phyloP scores from a whole-genome alignment of 1,140 invertebrate species.

The Subanguina moxae region DNA sequence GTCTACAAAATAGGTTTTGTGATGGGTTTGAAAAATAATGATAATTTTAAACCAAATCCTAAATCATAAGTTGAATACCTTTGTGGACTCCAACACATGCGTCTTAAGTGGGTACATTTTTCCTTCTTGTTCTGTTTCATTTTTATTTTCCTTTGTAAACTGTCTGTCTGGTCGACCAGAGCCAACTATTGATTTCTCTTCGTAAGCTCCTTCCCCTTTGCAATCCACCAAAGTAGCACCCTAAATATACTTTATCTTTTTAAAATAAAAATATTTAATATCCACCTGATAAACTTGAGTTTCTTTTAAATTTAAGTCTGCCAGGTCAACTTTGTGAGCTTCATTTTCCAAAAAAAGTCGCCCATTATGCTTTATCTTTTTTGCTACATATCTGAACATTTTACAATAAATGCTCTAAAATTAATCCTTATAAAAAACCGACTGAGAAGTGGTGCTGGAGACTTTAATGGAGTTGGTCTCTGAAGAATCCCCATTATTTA shows the following conservation, averaged over 20 bases:
- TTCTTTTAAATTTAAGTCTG: slow-evolving; percentile 26
- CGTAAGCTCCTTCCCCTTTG: slow-evolving; percentile 27
- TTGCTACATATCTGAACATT: slow-evolving; percentile 21
- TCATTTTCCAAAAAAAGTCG: slow-evolving; percentile 15
- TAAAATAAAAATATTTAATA: neutral
- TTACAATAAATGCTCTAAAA: neutral
- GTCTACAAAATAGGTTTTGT: neutral
- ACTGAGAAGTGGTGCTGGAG: too few species aligned
- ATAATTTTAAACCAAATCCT: too few species aligned
- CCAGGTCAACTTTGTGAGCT: slow-evolving; percentile 26
- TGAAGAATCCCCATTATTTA: too few species aligned
- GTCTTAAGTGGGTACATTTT: slow-evolving; percentile 15
- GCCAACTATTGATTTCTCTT: slow-evolving; percentile 29
- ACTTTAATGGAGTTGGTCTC: too few species aligned
- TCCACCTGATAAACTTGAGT: slow-evolving; percentile 16
- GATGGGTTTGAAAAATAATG: too few species aligned
- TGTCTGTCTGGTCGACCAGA: slow-evolving; percentile 4
- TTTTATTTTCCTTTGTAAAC: neutral
- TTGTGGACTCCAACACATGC: slow-evolving; percentile 7
- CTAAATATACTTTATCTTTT: slow-evolving; percentile 13
- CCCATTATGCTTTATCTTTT: slow-evolving; percentile 28
- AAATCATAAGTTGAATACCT: slow-evolving; percentile 7
- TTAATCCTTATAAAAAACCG: neutral
- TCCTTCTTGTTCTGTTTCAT: neutral
- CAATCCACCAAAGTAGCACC: slow-evolving; percentile 22